Percentiles rank a stretch among this genome's conserved stretches.
Conservation (phyloP, 2,797 vertebrate genomes). For the Anguilla marmorata region DNA sequence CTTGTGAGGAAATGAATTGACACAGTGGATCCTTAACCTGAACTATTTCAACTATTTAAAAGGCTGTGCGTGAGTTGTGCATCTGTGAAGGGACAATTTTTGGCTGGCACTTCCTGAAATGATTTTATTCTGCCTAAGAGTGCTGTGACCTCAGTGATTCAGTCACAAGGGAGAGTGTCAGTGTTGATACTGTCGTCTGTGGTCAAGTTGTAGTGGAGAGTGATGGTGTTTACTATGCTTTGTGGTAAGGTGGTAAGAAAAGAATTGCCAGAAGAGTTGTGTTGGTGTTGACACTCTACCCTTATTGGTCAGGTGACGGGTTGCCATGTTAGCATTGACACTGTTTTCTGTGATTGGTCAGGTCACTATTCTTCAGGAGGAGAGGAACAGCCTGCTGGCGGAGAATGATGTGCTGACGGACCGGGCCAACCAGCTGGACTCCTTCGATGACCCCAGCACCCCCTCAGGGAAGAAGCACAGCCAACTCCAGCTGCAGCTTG, state of each 20-base stretch:
- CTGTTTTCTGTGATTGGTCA: slow-evolving; percentile 55
- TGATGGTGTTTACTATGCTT: background rate
- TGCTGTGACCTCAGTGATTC: background rate
- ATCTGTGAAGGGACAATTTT: background rate
- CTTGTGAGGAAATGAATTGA: background rate
- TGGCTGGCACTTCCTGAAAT: background rate
- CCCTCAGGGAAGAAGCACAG: slow-evolving; percentile 88
- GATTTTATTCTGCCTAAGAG: background rate
- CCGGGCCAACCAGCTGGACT: slow-evolving; percentile 87
- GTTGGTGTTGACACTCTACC: background rate
- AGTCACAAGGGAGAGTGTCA: background rate
- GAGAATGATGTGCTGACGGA: slow-evolving; percentile 94
- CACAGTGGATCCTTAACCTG: background rate
- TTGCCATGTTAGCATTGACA: background rate
- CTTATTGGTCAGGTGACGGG: background rate
- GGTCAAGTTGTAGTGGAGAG: background rate
- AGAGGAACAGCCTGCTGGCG: slow-evolving; percentile 88
- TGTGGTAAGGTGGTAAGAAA: background rate
- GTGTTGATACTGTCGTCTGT: background rate
- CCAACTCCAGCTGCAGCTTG: slow-evolving; percentile 86
- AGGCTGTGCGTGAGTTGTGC: background rate
- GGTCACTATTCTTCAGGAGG: slow-evolving; percentile 93
- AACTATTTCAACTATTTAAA: background rate
- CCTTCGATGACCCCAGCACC: slow-evolving; percentile 88
- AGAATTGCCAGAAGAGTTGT: background rate